Base-by-base conservation (phyloP, 2,113 vertebrate species). In the Chroicocephalus ridibundus region DNA sequence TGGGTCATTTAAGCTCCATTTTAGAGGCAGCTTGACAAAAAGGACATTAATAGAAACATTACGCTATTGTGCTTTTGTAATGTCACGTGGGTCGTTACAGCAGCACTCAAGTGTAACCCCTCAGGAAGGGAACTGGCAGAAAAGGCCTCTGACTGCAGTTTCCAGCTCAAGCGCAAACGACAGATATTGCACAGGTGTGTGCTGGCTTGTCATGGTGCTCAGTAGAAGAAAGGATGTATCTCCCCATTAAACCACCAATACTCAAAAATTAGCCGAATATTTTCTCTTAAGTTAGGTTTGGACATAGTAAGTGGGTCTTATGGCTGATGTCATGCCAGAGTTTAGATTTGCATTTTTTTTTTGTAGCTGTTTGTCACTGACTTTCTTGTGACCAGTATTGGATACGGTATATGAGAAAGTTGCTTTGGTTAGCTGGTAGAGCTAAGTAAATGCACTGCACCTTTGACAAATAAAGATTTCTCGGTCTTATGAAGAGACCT, bases 391-490 rank as follows among this genome's bases (percentile, higher is more conserved):
- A 38, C 72, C 57, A n/a, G 4, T 57, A 14, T 6, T 49, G 36
- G 47, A 32, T 65, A 31, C 2, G 5, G 7, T 24, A 34, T 42
- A 17, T 29, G 20, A 88, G 32, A 95, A 88, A 65, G 62, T 47
- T 66, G 22, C 36, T 15, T 72, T 75, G 19, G 6, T 82, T 95
- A 42, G 74, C 36, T 91, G 81, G 31, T 72, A 3, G 2, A 85
- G 78, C 89, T 94, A 65, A 90, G 87, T 91, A 74, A 95, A 94
- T 64, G 65, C 2, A 3, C 79, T 92, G 55, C 95, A 71, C 96
- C 96, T 94, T 96, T 81, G 76, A 86, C 88, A 96, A 96, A 96
- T 80, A 96, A 74, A 90, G 55, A 68, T 55, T 90, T 94, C 90
- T 68, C 1, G 2, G 38, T 49, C 68, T 83, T 92, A 40, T 2